A percentile compares a stretch with the other conserved stretches of the same genome.
phyloP scores from a whole-genome alignment of 1,140 invertebrate genomes.

The Plutomurus gul region DNA sequence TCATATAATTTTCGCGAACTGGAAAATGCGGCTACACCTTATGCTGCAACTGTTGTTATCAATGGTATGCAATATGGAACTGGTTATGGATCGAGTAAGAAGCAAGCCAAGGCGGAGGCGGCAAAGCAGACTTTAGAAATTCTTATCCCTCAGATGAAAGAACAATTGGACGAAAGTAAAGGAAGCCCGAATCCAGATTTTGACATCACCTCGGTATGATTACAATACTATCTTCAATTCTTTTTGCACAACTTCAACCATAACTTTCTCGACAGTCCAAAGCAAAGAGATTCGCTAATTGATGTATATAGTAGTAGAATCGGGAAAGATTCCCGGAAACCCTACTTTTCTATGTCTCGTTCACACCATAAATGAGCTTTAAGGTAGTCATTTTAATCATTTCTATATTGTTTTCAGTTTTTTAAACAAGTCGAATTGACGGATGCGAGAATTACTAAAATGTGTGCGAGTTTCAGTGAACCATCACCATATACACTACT shows the following conservation, averaged over 20 bases:
- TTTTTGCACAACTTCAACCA: not conserved
- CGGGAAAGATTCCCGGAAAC: too few relatives aligned
- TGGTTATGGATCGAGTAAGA: constrained; percentile 91
- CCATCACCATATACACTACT: constrained; percentile 92
- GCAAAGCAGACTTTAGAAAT: constrained; percentile 87
- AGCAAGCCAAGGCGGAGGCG: constrained; percentile 91
- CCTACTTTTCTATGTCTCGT: too few relatives aligned
- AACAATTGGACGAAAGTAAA: constrained; percentile 55
- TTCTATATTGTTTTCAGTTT: constrained; percentile 64
- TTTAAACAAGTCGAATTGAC: constrained; percentile 93
- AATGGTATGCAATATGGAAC: constrained; percentile 90
- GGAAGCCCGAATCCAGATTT: constrained; percentile 8
- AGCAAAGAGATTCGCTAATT: not conserved
- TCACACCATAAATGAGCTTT: not conserved
- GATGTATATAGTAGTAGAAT: too few relatives aligned
- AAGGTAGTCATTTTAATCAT: not conserved
- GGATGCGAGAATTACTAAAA: constrained; percentile 89
- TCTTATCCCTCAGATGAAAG: constrained; percentile 90
- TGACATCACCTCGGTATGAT: constrained; percentile 33
- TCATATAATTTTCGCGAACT: constrained; percentile 91
- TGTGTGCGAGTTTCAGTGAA: constrained; percentile 92
- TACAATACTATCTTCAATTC: not conserved
- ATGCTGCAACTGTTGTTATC: constrained; percentile 89
- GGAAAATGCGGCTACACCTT: constrained; percentile 90
- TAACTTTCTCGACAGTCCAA: too few relatives aligned